These are phyloP conservation scores for Anoura caudifer DNA, from an alignment of 2,113 vertebrate species.

Conservation along the genomic window DNA sequence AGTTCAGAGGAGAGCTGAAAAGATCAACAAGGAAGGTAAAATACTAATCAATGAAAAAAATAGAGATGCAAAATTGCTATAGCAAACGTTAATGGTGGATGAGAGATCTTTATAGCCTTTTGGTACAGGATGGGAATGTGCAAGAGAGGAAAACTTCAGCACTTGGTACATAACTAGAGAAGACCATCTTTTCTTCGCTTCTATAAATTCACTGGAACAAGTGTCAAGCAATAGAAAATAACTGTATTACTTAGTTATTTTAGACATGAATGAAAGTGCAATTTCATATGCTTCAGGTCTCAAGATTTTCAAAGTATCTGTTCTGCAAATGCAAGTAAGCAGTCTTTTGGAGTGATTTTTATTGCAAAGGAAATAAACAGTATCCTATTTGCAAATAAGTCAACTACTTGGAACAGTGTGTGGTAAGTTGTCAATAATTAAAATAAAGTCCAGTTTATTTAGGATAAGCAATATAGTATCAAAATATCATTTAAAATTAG, in stretches of 20 bases:
- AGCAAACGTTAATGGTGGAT: background rate
- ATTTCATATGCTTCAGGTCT: background rate
- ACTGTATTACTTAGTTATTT: background rate
- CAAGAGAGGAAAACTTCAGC: background rate
- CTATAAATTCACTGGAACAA: background rate
- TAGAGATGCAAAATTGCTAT: too few relatives aligned
- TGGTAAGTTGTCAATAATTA: background rate
- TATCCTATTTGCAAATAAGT: background rate
- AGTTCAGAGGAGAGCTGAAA: background rate
- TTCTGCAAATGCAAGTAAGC: background rate
- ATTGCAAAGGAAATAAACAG: background rate
- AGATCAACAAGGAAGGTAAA: constrained; percentile 1
- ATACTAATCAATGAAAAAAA: background rate
- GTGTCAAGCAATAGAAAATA: background rate
- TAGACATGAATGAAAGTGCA: background rate
- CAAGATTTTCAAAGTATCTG: background rate
- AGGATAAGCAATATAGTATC: background rate
- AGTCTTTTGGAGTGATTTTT: background rate
- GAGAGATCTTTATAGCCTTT: background rate
- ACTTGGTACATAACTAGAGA: background rate
- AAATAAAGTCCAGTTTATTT: background rate
- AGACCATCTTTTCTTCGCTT: background rate
- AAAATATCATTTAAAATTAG: background rate
- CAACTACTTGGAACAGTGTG: background rate
- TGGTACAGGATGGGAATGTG: background rate